These are phyloP conservation scores for Apodemus speciosus DNA, from an alignment of 2,113 vertebrate species.

Conservation along the genomic window DNA sequence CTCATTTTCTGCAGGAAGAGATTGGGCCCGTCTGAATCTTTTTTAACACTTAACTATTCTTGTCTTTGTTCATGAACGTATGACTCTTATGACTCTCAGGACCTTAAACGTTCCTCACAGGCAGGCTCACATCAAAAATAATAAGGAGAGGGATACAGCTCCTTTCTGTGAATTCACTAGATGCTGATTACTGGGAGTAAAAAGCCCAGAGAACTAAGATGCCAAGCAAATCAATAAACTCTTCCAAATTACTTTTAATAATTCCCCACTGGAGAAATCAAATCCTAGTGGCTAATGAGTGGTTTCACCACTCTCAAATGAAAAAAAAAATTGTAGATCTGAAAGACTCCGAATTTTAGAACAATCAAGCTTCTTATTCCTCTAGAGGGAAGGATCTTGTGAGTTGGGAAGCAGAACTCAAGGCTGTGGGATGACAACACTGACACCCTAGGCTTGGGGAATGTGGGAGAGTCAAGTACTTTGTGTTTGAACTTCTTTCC, in stretches of 20 bases:
- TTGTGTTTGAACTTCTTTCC: neutral
- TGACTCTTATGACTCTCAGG: neutral
- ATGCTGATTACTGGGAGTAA: neutral
- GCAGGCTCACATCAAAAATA: neutral
- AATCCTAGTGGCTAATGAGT: neutral
- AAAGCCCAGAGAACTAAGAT: neutral
- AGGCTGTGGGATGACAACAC: neutral
- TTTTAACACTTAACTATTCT: neutral
- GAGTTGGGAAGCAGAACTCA: neutral
- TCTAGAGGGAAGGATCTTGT: neutral
- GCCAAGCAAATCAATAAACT: neutral
- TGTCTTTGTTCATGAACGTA: neutral
- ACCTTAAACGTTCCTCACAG: neutral
- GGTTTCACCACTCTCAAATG: neutral
- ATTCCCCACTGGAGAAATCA: neutral
- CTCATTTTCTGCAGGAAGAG: neutral
- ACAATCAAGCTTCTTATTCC: neutral
- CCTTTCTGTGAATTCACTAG: slow-evolving; percentile 14
- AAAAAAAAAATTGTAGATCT: neutral
- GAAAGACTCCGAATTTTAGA: neutral
- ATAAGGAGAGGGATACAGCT: neutral
- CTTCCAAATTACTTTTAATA: slow-evolving; percentile 8
- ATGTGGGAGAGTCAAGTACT: neutral
- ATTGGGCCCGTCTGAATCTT: neutral
- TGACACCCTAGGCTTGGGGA: neutral